Evolutionary conservation across 92 coral and sea anemone genomes (phyloP).

Genomic region (Umimayanthus kanabou): DNA sequence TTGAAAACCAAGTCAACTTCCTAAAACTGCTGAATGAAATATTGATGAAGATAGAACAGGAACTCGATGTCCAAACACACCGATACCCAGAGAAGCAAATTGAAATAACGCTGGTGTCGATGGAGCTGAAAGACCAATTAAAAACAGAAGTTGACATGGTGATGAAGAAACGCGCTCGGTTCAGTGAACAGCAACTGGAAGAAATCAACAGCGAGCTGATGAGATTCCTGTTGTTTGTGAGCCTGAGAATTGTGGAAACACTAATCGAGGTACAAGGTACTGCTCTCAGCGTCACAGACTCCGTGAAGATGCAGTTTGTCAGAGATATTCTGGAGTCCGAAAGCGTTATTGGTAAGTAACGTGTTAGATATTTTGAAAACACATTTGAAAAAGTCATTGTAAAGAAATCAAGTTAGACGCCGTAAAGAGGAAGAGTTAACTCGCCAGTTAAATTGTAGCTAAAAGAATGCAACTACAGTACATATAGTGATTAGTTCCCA

Average conservation of each 20-base stretch:
- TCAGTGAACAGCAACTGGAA: slow-evolving; percentile 81
- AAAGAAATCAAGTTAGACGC: not conserved
- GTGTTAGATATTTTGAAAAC: not conserved
- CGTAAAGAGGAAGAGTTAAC: no score
- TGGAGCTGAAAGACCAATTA: slow-evolving; percentile 19
- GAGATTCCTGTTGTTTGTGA: slow-evolving; percentile 58
- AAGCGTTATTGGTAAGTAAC: slow-evolving; percentile 47
- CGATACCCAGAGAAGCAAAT: not conserved
- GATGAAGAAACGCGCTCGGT: slow-evolving; percentile 52
- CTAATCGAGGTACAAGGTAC: slow-evolving; percentile 37
- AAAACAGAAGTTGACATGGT: slow-evolving; percentile 46
- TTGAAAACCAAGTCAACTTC: slow-evolving; percentile 80
- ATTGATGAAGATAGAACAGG: not conserved
- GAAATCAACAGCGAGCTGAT: slow-evolving; percentile 76
- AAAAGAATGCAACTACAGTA: no score
- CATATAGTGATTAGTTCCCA: no score
- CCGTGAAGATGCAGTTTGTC: not conserved
- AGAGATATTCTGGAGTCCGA: slow-evolving; percentile 57
- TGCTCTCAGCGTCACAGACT: slow-evolving; percentile 17
- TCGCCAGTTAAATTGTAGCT: no score
- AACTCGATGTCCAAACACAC: not conserved
- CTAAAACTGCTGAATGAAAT: slow-evolving; percentile 53
- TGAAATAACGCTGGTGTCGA: not conserved
- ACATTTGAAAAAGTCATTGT: not conserved
- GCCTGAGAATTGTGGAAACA: slow-evolving; percentile 45